Evolutionary conservation across 2,113 vertebrate species (phyloP).

Genomic region (Nothocercus julius): DNA sequence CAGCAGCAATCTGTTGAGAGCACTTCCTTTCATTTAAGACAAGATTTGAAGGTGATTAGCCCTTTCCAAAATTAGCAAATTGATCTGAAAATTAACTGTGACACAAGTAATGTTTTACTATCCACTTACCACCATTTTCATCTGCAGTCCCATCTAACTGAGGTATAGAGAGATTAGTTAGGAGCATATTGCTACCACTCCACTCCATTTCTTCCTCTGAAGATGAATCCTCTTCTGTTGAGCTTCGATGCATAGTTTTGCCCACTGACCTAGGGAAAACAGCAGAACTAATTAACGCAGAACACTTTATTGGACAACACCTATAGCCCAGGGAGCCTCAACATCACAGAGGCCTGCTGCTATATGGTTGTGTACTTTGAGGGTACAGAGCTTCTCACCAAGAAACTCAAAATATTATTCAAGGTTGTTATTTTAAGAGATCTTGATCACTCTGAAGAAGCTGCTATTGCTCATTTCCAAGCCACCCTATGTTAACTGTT

Average conservation of each 20-base stretch:
- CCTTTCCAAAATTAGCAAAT: background rate
- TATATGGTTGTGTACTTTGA: background rate
- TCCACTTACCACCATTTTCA: conserved; percentile 91
- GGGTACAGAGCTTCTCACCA: background rate
- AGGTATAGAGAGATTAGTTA: conserved; percentile 91
- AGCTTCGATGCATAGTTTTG: conserved; percentile 82
- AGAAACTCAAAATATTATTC: background rate
- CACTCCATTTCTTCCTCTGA: conserved; percentile 96
- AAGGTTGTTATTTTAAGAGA: background rate
- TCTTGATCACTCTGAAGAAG: background rate
- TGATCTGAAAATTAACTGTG: background rate
- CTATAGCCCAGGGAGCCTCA: background rate
- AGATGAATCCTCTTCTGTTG: conserved; percentile 87
- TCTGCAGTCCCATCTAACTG: conserved; percentile 97
- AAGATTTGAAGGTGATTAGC: background rate
- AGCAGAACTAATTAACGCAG: background rate
- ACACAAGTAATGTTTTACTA: background rate
- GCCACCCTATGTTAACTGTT: background rate
- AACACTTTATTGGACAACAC: background rate
- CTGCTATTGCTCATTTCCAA: background rate
- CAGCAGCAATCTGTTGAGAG: background rate
- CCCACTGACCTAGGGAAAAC: conserved; percentile 74
- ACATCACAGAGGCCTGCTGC: background rate
- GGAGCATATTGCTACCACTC: conserved; percentile 84
- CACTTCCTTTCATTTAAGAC: background rate